These are phyloP conservation scores for Corvus hawaiiensis DNA, from an alignment of 2,113 vertebrate genomes.

Conservation along the genomic window DNA sequence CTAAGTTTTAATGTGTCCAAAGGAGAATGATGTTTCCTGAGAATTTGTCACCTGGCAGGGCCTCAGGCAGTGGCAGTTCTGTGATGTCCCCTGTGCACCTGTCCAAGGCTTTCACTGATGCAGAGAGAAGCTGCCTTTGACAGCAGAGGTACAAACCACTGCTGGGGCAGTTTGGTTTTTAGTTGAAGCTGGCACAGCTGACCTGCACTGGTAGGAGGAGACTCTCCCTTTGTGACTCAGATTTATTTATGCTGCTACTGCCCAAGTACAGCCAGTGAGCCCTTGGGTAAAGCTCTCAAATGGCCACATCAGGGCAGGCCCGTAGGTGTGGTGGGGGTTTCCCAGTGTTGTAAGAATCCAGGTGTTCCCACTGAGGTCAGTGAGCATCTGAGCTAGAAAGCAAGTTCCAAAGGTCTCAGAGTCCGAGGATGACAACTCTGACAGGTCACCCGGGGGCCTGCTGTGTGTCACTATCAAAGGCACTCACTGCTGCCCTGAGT, in stretches of 20 bases:
- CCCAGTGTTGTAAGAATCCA: rapidly evolving
- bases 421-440: neutral
- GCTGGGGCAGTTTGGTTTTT: neutral
- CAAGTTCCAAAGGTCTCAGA: neutral
- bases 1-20: neutral
- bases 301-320: rapidly evolving
- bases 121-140: neutral
- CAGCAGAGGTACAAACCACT: neutral
- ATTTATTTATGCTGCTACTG: neutral
- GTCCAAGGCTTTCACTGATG: neutral
- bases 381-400: rapidly evolving
- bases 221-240: neutral
- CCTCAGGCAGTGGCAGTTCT: neutral
- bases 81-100: neutral
- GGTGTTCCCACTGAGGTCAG: neutral
- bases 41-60: neutral
- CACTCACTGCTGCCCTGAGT: neutral
- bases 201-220: neutral
- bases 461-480: rapidly evolving
- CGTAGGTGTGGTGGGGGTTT: neutral
- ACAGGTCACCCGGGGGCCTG: rapidly evolving
- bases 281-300: neutral
- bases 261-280: neutral
- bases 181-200: neutral
- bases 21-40: neutral